Evolutionary conservation across 2,888 invertebrate genomes (phyloP).

Genomic region (Idaea aversata): DNA sequence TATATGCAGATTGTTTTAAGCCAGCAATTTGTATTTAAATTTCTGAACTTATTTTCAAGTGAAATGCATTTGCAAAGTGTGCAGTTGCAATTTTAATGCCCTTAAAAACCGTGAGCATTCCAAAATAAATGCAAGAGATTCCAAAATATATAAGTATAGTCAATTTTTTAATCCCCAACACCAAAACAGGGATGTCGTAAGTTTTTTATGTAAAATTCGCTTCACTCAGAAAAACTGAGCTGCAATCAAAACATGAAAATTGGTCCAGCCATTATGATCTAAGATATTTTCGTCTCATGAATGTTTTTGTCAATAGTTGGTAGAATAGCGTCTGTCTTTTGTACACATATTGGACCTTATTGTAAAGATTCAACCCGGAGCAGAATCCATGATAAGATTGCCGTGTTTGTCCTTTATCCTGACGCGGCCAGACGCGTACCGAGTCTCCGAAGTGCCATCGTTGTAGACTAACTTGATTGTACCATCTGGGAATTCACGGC

Average conservation of each 20-base stretch:
- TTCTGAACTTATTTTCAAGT: neutral
- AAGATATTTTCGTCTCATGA: neutral
- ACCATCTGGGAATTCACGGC: conserved; percentile 95
- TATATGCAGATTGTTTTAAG: neutral
- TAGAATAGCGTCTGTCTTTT: too few relatives aligned
- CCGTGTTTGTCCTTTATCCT: conserved; percentile 93
- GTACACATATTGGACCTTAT: too few relatives aligned
- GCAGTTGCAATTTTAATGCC: too few relatives aligned
- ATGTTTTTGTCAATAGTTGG: neutral
- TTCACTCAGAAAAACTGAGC: too few relatives aligned
- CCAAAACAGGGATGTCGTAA: too few relatives aligned
- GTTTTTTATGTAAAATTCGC: too few relatives aligned
- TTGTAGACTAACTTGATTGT: conserved; percentile 93
- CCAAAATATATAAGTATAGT: too few relatives aligned
- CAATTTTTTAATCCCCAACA: too few relatives aligned
- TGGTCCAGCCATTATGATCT: neutral
- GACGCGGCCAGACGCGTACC: conserved; percentile 93
- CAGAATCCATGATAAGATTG: conserved; percentile 88
- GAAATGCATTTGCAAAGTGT: too few relatives aligned
- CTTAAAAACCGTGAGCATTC: too few relatives aligned
- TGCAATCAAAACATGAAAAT: neutral
- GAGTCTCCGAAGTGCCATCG: conserved; percentile 94
- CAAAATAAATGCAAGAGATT: too few relatives aligned
- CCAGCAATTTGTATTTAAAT: neutral
- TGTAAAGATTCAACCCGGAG: conserved; percentile 41